Evolutionary conservation across 2,113 vertebrate species (phyloP).

Genomic region (Probosciger aterrimus): DNA sequence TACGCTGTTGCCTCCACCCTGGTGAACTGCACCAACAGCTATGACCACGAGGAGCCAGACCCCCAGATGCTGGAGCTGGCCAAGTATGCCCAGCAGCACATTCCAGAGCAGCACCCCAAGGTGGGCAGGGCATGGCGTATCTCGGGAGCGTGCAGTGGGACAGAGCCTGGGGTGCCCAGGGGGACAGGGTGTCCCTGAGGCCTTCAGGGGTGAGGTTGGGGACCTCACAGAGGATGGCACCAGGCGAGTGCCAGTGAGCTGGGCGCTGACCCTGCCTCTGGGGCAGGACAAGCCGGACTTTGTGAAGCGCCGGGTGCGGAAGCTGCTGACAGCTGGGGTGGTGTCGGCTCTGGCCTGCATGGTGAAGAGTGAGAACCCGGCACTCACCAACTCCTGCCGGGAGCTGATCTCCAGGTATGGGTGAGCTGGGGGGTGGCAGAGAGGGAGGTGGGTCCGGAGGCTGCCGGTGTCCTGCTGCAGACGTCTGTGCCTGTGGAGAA

Average conservation of each 20-base stretch:
- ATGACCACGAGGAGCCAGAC: conserved; percentile 90
- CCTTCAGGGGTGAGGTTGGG: rapidly evolving
- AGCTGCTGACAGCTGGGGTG: conserved; percentile 86
- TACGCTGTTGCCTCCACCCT: conserved; percentile 91
- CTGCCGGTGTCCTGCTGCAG: rapidly evolving
- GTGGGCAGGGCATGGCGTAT: conserved; percentile 27
- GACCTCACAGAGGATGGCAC: rapidly evolving
- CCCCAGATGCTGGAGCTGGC: conserved; percentile 96
- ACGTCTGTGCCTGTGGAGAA: rapidly evolving
- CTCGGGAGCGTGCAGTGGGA: rapidly evolving
- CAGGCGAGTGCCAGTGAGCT: neutral
- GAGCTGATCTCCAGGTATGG: conserved; percentile 92
- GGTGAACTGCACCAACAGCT: conserved; percentile 98
- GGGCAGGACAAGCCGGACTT: conserved; percentile 84
- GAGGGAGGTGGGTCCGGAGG: neutral
- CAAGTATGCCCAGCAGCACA: conserved; percentile 95
- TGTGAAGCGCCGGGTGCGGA: conserved; percentile 83
- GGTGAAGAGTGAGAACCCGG: conserved; percentile 89
- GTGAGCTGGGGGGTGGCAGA: rapidly evolving
- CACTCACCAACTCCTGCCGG: conserved; percentile 84
- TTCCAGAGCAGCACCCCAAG: conserved; percentile 96
- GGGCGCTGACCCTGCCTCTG: rapidly evolving
- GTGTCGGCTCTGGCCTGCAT: conserved; percentile 92
- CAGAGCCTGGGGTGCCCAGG: rapidly evolving
- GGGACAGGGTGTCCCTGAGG: neutral